Evolutionary conservation across 37 sponge, comb jelly and placozoan species (phyloP), one percentile per base, ranked within the genome.

Genomic region (Diacarnus erythraeanus): DNA sequence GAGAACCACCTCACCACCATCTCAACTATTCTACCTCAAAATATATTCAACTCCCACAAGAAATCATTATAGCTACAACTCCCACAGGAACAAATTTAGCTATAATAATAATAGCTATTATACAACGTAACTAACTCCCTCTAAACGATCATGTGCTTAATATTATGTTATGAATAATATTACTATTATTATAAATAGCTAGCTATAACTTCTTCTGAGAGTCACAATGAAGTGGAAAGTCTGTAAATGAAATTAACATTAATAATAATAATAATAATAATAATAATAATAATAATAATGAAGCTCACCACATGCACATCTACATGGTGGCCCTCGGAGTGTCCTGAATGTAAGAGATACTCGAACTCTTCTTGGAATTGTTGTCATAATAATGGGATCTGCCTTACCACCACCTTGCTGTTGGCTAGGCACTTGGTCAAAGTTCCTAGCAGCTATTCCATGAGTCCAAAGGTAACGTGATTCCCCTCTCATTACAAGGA

Each of bases 401-500:
- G 59, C 29, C 8, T 37, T 5, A 29, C 39, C 0, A 25, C 42
- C 71, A 10, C 75, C 84, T 2, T 40, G 67, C 84, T 79, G 70
- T 18, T 71, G n/a, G 2, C 39, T 38, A 59, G 75, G 59, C 0
- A 92, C 81, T 21, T 64, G 56, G 43, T 92, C 93, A 25, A 38
- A 54, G 58, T 88, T 83, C 33, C 86, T 68, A 23, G 93, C 57
- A 0, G 90, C 42, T 18, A 92, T 92, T 38, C 96, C 90, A 77
- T 95, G 96, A 1, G 81, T 80, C 96, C 96, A 95, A 27, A 77
- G n/a, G 66, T 86, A 92, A 56, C 96, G 66, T 3, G 85, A 66
- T 42, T 95, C 93, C 18, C 90, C 93, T 0, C 74, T 75, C 96
- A 95, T 92, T 54, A 95, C 85, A 39, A 92, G 77, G 8, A 92